A percentile compares a stretch with the other conserved stretches of the same genome.
Conservation (phyloP, 2,888 invertebrate genomes). For the Troglohyphantes excavatus region DNA sequence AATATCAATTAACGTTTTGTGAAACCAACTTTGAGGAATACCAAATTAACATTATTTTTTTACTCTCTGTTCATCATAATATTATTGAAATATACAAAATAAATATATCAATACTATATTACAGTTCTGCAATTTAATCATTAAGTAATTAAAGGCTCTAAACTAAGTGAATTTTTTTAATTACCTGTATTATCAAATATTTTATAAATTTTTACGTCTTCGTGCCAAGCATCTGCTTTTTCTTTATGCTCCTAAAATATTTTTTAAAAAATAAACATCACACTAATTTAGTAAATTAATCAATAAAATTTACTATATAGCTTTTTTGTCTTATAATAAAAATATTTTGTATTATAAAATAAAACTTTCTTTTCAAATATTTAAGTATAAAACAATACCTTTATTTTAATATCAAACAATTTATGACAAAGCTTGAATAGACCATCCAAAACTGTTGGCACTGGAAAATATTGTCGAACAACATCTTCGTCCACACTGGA, state of each 20-base stretch:
- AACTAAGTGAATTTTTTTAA: not conserved
- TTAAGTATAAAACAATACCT: conserved; percentile 80
- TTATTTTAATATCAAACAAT: conserved; percentile 87
- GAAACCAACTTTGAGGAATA: too few species aligned
- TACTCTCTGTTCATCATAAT: too few species aligned
- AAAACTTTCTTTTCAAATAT: conserved; percentile 81
- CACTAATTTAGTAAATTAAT: not conserved
- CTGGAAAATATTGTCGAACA: conserved; percentile 91
- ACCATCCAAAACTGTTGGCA: conserved; percentile 90
- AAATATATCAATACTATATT: too few species aligned
- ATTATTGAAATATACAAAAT: too few species aligned
- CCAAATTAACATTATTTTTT: too few species aligned
- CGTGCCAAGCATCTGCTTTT: conserved; percentile 90
- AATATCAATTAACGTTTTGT: too few species aligned
- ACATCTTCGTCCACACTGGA: conserved; percentile 87
- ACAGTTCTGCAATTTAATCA: too few species aligned
- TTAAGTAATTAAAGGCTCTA: not conserved
- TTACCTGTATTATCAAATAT: conserved; percentile 88
- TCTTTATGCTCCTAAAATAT: conserved; percentile 85
- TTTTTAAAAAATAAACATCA: not conserved
- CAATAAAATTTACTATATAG: not conserved
- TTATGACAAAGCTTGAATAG: conserved; percentile 89
- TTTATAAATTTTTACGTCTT: conserved; percentile 91
- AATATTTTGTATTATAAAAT: not conserved
- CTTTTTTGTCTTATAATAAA: not conserved